Evolutionary conservation across 2,113 vertebrate species (phyloP).

Genomic region (Prunella fulvescens): DNA sequence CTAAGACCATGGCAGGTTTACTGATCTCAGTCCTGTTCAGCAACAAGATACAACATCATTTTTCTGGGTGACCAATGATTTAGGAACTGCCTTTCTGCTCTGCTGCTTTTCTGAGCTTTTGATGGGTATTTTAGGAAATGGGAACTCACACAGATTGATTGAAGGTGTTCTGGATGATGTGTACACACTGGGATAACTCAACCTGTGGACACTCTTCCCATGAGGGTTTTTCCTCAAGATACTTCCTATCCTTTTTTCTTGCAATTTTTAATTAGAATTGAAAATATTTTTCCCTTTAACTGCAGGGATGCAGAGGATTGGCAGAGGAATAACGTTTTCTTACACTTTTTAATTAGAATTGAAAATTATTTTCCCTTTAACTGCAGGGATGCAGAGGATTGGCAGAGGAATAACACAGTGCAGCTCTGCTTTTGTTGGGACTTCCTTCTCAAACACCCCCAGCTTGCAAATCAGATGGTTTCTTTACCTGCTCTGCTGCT

Average conservation of each 20-base stretch:
- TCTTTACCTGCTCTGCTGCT: background rate
- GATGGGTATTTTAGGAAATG: background rate
- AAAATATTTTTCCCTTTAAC: background rate
- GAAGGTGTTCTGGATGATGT: background rate
- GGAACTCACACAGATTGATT: background rate
- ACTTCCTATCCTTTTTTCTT: background rate
- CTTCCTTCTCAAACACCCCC: background rate
- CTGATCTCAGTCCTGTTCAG: background rate
- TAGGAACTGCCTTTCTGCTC: background rate
- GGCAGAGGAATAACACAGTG: too few relatives aligned
- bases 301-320: too few relatives aligned
- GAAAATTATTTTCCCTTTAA: background rate
- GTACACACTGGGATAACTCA: background rate
- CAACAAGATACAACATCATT: accelerated
- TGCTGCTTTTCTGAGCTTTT: background rate
- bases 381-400: background rate
- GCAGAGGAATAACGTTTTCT: background rate
- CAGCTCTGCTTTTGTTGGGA: background rate
- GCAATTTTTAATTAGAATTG: background rate
- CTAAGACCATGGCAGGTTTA: accelerated
- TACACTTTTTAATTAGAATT: too few relatives aligned
- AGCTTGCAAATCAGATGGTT: background rate
- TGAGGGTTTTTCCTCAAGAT: background rate
- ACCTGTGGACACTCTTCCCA: background rate
- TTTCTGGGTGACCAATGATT: background rate